Percentiles rank a stretch among this genome's conserved stretches.
These are phyloP conservation scores for Nephrotoma appendiculata DNA, from an alignment of 2,888 invertebrate genomes.

Conservation along the genomic window DNA sequence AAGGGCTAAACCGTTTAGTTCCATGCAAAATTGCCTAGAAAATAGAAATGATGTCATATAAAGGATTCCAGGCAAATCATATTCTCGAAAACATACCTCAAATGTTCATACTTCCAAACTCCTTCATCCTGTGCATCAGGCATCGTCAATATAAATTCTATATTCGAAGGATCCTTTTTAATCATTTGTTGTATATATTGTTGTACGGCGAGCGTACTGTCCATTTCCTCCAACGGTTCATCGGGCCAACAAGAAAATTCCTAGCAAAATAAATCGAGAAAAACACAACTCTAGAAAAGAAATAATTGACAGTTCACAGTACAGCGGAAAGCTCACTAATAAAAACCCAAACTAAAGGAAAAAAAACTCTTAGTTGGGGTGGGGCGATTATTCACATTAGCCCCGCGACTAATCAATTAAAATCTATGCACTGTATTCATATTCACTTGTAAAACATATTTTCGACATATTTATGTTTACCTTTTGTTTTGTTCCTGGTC, in stretches of 20 bases:
- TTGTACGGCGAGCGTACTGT: conserved; percentile 94
- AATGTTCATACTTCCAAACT: conserved; percentile 99
- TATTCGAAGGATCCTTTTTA: conserved; percentile 79
- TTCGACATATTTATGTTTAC: conserved; percentile 33
- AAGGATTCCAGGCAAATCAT: neutral
- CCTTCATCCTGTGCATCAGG: conserved; percentile 97
- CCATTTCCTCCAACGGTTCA: conserved; percentile 98
- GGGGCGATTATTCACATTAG: neutral
- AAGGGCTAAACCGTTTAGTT: conserved; percentile 95
- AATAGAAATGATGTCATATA: neutral
- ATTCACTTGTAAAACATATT: neutral
- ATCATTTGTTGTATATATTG: conserved; percentile 98
- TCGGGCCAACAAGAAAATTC: conserved; percentile 97
- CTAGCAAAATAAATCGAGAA: conserved; percentile 33
- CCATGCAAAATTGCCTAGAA: conserved; percentile 95
- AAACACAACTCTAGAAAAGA: neutral
- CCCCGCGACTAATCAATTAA: neutral
- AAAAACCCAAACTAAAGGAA: neutral
- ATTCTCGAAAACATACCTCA: conserved; percentile 42
- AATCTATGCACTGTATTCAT: neutral
- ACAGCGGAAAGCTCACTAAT: neutral
- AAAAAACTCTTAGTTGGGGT: neutral
- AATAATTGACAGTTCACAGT: neutral
- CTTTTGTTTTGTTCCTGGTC: conserved; percentile 82
- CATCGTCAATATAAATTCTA: conserved; percentile 87